These are phyloP conservation scores for Chaetodon trifascialis DNA, from an alignment of 2,113 vertebrate species.

Conservation along the genomic window DNA sequence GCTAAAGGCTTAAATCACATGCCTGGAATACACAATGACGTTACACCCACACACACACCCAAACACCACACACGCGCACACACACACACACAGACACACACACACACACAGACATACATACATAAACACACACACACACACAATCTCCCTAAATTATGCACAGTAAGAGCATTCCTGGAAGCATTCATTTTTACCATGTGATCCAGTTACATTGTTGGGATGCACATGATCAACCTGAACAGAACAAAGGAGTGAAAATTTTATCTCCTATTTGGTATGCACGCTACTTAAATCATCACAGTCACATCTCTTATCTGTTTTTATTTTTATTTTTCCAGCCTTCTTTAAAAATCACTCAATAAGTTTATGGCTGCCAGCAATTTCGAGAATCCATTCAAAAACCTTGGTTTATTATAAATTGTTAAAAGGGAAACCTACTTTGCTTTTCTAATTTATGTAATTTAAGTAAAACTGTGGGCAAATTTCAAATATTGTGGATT, in stretches of 20 bases:
- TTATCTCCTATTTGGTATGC: constrained; percentile 23
- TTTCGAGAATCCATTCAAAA: constrained; percentile 21
- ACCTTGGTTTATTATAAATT: neutral
- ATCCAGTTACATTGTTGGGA: constrained; percentile 63
- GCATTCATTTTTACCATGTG: constrained; percentile 73
- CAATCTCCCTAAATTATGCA: constrained; percentile 74
- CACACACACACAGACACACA: constrained; percentile 23
- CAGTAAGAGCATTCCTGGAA: constrained; percentile 75
- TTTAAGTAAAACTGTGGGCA: neutral
- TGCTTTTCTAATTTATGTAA: constrained; percentile 15
- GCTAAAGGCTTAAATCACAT: constrained; percentile 80
- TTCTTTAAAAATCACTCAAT: constrained; percentile 27
- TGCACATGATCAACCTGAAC: constrained; percentile 62
- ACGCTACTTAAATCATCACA: constrained; percentile 43
- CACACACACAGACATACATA: constrained; percentile 43
- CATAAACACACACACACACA: constrained; percentile 35
- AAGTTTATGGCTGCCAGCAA: constrained; percentile 27
- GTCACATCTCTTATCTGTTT: constrained; percentile 18
- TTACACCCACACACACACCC: constrained; percentile 49
- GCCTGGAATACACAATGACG: constrained; percentile 80
- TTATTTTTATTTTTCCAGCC: neutral
- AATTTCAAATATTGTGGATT: neutral
- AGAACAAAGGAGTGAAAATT: constrained; percentile 50
- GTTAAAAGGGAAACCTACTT: neutral
- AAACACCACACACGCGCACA: constrained; percentile 50